Evolutionary conservation across 2,888 invertebrate species (phyloP), one percentile per base, ranked within the genome.

Genomic region (Rhorus exstirpatorius): DNA sequence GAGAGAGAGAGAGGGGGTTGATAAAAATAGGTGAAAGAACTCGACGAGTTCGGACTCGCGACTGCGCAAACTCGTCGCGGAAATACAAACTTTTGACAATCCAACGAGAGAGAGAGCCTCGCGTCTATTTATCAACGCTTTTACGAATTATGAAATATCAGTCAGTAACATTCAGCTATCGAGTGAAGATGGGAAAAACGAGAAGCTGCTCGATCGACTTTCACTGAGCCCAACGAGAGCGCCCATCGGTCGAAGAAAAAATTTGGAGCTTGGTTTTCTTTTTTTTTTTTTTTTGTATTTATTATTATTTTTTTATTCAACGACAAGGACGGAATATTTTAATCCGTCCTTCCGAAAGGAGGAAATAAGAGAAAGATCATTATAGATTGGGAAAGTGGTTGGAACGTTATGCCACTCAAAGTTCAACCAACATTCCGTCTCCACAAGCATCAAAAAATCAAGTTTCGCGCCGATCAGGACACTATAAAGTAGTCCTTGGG

Each of bases 391-490:
- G 72, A 67, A 76, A 80, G 79, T 83, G 82, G 82, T 35, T 86
- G 74, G 84, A 87, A 86, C 86, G 90, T 89, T 89, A 90, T 90
- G 91, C 86, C 85, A 86, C 87, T 82, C 71, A 85, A 84, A 60
- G 76, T 83, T 83, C 87, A 88, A 55, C 86, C 86, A 81, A 86
- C 81, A 61, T 88, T 89, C 71, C 88, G 86, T 83, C 81, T 89
- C 31, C 89, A 91, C 77, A 91, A 91, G 72, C 88, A 89, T 46
- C 89, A 89, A 78, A 90, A 87, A 79, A 90, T 91, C 77, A 91
- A 91, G 90, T 83, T 83, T 72, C 81, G 83, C 49, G 70, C 65
- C 14, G 79, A 82, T 63, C 80, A 79, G 80, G 84, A 85, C 44
- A 81, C 78, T 44, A 84, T 84, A 72, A 86, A 86, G 79, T 86